Percentiles rank a stretch among this genome's conserved stretches.
Evolutionary conservation across 2,797 vertebrate species (phyloP).

Genomic region (Sarcoramphus papa): DNA sequence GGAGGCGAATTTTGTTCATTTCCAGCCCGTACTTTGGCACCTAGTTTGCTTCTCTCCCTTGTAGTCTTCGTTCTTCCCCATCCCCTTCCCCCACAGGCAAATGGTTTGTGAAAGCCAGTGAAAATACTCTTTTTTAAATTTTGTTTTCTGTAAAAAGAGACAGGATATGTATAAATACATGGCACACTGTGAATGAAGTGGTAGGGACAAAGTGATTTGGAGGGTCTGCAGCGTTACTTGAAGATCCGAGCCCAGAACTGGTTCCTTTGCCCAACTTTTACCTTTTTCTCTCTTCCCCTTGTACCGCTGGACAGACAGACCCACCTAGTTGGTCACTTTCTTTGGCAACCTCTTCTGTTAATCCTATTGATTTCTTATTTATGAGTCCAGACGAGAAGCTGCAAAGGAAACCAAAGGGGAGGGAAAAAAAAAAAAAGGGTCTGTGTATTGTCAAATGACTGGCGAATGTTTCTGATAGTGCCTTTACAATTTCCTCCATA

Average conservation of each 20-base stretch:
- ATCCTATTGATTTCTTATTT: slow-evolving; percentile 58
- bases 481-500: slow-evolving; percentile 3
- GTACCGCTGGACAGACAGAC: neutral
- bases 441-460: slow-evolving; percentile 71
- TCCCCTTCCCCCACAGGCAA: neutral
- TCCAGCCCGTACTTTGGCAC: slow-evolving; percentile 6
- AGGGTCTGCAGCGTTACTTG: neutral
- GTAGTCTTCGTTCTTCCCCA: neutral
- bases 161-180: neutral
- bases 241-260: neutral
- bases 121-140: neutral
- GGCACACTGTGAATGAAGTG: neutral
- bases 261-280: slow-evolving; percentile 30
- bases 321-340: slow-evolving; percentile 36
- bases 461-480: slow-evolving; percentile 61
- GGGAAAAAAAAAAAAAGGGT: neutral
- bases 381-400: slow-evolving; percentile 64
- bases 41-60: neutral
- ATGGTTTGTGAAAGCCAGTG: neutral
- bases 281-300: neutral
- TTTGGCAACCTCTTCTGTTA: slow-evolving; percentile 30
- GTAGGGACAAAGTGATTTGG: slow-evolving; percentile 47
- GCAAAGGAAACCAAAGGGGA: slow-evolving; percentile 52
- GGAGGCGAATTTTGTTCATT: neutral
- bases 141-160: neutral